Evolutionary conservation across 2,888 invertebrate genomes (phyloP).

Genomic region (Tenthredo notha): DNA sequence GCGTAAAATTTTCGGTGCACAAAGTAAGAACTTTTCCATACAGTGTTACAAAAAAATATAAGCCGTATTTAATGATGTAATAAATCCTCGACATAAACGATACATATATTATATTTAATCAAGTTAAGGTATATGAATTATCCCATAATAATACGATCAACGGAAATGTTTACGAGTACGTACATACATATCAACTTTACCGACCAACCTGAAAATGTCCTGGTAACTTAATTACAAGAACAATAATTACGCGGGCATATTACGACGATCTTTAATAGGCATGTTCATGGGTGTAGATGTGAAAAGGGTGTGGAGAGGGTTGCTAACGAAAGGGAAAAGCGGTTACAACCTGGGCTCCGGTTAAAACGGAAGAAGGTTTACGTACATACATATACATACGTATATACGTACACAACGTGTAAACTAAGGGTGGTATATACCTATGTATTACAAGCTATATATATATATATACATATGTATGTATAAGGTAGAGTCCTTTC

Average conservation of each 20-base stretch:
- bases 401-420: background rate
- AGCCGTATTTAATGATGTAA: too few relatives aligned
- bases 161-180: background rate
- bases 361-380: constrained; percentile 31
- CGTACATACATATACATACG: background rate
- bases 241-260: constrained; percentile 37
- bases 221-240: background rate
- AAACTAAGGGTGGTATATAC: background rate
- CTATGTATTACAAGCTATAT: background rate
- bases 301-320: background rate
- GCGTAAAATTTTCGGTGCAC: too few relatives aligned
- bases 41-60: too few relatives aligned
- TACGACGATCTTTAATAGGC: constrained; percentile 30
- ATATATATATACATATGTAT: background rate
- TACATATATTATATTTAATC: background rate
- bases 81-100: too few relatives aligned
- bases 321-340: constrained; percentile 27
- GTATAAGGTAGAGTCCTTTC: background rate
- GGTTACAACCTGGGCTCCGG: background rate
- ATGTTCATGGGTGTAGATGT: background rate
- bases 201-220: background rate
- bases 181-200: background rate
- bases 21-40: too few relatives aligned
- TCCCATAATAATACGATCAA: background rate
- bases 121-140: background rate